Conservation (phyloP, 2,888 invertebrate genomes). For the Labia minor region DNA sequence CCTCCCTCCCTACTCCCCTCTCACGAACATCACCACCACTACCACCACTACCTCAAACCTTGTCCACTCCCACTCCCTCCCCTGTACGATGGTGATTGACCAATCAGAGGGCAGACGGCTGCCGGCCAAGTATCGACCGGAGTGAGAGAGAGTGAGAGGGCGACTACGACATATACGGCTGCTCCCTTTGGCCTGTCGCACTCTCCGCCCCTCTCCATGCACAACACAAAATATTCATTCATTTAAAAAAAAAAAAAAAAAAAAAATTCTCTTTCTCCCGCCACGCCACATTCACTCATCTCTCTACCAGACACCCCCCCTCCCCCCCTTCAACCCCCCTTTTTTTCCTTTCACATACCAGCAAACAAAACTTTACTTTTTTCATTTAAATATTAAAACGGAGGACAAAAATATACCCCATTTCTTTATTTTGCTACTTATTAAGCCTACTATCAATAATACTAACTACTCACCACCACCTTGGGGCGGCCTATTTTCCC, state of each 20-base stretch:
- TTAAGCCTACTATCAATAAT: too few relatives aligned
- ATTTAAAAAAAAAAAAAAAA: too few relatives aligned
- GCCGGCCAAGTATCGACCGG: background rate
- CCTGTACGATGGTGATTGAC: background rate
- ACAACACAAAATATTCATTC: background rate
- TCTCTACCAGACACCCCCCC: background rate
- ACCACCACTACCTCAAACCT: background rate
- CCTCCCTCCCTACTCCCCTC: background rate
- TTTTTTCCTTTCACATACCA: too few relatives aligned
- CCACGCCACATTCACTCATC: background rate
- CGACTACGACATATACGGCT: too few relatives aligned
- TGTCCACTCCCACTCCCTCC: constrained; percentile 3
- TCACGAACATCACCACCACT: background rate
- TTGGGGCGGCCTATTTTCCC: too few relatives aligned
- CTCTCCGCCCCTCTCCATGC: too few relatives aligned
- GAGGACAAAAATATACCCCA: too few relatives aligned
- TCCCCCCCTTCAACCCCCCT: background rate
- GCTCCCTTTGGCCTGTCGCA: background rate
- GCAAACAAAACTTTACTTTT: too few relatives aligned
- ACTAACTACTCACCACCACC: too few relatives aligned
- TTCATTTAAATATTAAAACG: too few relatives aligned
- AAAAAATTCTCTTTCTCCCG: too few relatives aligned
- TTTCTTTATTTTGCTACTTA: too few relatives aligned
- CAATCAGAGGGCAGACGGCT: background rate
- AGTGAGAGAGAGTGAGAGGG: background rate